A percentile compares a stretch with the other conserved stretches of the same genome.
These are phyloP conservation scores for Macrobrachium rosenbergii DNA, from an alignment of 1,140 invertebrate genomes.

Conservation along the genomic window DNA sequence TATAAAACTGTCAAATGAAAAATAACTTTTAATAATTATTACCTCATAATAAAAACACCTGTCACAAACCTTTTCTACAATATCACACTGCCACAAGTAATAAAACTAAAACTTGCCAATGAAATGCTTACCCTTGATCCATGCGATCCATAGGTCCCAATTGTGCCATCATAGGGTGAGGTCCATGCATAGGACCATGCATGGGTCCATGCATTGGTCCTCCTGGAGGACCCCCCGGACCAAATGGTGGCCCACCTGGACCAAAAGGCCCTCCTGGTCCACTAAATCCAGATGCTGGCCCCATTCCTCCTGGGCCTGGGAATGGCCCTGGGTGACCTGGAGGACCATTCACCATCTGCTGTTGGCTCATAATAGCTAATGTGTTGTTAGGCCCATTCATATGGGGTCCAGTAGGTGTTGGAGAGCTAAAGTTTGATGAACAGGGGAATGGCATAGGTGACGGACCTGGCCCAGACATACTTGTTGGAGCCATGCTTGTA, in stretches of 20 bases:
- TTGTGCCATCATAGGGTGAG: constrained; percentile 66
- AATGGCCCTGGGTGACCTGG: constrained; percentile 63
- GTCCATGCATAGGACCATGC: constrained; percentile 65
- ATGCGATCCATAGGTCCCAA: constrained; percentile 65
- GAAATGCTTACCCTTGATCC: constrained; percentile 63
- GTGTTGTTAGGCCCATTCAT: constrained; percentile 65
- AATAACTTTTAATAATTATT: too few relatives aligned
- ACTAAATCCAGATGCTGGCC: constrained; percentile 61
- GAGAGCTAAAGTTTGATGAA: constrained; percentile 65
- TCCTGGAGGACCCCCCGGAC: constrained; percentile 66
- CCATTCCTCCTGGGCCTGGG: constrained; percentile 66
- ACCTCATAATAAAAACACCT: too few relatives aligned
- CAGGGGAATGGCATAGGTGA: constrained; percentile 65
- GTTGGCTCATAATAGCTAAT: constrained; percentile 50
- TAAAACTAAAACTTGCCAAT: background rate
- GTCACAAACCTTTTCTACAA: too few relatives aligned
- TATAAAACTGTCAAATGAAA: too few relatives aligned
- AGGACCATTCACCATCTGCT: constrained; percentile 65
- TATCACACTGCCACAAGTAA: background rate
- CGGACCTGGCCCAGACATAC: constrained; percentile 60
- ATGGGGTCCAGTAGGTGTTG: constrained; percentile 63
- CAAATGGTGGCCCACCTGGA: constrained; percentile 66
- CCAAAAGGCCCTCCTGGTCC: constrained; percentile 66
- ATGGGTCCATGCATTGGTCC: constrained; percentile 66
- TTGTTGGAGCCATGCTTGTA: constrained; percentile 53